Conservation (phyloP, 2,113 vertebrate species). For the Plotosus lineatus region DNA sequence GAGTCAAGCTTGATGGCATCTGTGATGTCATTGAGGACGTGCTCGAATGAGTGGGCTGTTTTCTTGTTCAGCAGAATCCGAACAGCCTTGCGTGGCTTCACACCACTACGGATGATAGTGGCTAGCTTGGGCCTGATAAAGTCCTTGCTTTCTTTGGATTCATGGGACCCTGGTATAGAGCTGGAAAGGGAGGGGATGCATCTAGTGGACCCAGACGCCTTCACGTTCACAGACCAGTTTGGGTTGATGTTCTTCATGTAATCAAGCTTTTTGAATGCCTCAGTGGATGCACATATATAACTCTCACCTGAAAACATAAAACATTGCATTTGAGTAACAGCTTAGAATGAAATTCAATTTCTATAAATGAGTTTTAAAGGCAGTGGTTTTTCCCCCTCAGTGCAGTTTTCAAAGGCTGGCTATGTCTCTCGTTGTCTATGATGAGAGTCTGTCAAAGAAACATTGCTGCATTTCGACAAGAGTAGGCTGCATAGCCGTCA, state of each 20-base stretch:
- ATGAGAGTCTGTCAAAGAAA: too few species aligned
- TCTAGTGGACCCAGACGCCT: slow-evolving; percentile 77
- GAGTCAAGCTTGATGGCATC: slow-evolving; percentile 98
- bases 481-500: too few species aligned
- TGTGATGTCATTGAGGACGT: slow-evolving; percentile 95
- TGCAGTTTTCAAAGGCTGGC: too few species aligned
- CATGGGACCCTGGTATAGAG: slow-evolving; percentile 76
- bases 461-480: too few species aligned
- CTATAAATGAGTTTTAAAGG: too few species aligned
- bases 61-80: slow-evolving; percentile 98
- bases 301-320: slow-evolving; percentile 80
- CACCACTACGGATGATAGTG: slow-evolving; percentile 92
- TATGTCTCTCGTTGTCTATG: too few species aligned
- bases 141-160: slow-evolving; percentile 87
- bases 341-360: not conserved
- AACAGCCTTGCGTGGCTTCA: slow-evolving; percentile 93
- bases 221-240: slow-evolving; percentile 98
- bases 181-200: slow-evolving; percentile 83
- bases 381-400: too few species aligned
- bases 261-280: slow-evolving; percentile 95
- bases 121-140: slow-evolving; percentile 97
- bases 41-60: slow-evolving; percentile 95
- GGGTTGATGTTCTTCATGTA: slow-evolving; percentile 97
- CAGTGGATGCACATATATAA: slow-evolving; percentile 94
- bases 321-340: not conserved